Base-by-base conservation (phyloP, 1,140 invertebrate species). In the Tetramorium parvispinum region DNA sequence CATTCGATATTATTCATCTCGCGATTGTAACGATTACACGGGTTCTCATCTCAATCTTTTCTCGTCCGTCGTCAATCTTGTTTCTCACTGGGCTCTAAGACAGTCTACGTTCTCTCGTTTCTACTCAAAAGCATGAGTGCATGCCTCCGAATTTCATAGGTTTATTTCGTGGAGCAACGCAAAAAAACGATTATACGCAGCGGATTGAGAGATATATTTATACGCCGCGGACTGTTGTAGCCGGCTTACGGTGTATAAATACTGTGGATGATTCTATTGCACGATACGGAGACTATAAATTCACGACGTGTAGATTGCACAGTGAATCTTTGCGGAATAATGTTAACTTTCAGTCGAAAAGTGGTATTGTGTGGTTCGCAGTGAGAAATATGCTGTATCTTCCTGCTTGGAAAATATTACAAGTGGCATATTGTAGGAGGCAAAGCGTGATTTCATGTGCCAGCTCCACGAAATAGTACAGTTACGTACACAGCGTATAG, bases 31-130 rank as follows among this genome's bases (percentile, higher is more conserved):
- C 86, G 86, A 85, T 83, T 90, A 73, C 82, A 71, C 66, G 82
- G 79, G 81, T 85, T 91, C n/a, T n/a, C n/a, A n/a, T n/a, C n/a
- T n/a, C 85, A 87, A 88, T 77, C 75, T 76, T 49, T 51, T 92
- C 75, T 88, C 75, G 83, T 91, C 82, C 86, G 83, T 92, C 86
- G 92, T 94, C 91, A 93, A 92, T 94, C 94, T 93, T 94, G 91
- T 86, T 91, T 93, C 91, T 94, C 94, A 93, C 87, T 92, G 92
- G 91, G 88, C 88, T 65, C 59, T 92, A 93, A 91, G 86, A 93
- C 93, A 94, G 94, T 95, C 94, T 94, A 93, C 91, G 87, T 93
- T 94, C 94, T 95, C 94, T 94, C 85, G 68, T 79, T 90, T 93
- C 91, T 92, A 92, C 88, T 93, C 90, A 91, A 89, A 94, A 94